phyloP scores from a whole-genome alignment of 2,888 invertebrate genomes.

The Drosophila anomalata region DNA sequence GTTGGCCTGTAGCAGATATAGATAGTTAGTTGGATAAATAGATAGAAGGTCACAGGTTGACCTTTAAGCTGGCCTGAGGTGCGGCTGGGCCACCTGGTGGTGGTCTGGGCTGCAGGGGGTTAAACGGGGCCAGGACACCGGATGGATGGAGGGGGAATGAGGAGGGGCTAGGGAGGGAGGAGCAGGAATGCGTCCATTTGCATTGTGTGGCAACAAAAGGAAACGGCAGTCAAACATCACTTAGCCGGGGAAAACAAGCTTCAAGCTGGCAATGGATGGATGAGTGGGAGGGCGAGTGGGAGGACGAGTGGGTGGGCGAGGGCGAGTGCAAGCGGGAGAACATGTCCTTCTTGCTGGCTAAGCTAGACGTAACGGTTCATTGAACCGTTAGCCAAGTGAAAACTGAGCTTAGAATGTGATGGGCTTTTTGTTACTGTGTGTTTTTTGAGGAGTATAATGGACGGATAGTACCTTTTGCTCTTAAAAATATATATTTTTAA shows the following conservation, averaged over 20 bases:
- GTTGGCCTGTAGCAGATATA: slow-evolving; percentile 10
- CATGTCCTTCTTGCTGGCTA: slow-evolving; percentile 51
- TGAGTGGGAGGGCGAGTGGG: background rate
- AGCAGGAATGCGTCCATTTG: slow-evolving; percentile 32
- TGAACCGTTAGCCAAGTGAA: slow-evolving; percentile 64
- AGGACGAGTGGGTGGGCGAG: background rate
- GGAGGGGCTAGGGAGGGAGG: background rate
- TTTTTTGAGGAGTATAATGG: background rate
- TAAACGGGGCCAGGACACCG: background rate
- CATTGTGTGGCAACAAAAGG: slow-evolving; percentile 50
- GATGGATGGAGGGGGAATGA: background rate
- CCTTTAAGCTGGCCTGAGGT: slow-evolving; percentile 60
- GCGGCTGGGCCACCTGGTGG: slow-evolving; percentile 33
- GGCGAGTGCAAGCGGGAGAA: slow-evolving; percentile 6
- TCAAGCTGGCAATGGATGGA: slow-evolving; percentile 24
- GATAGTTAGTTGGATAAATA: slow-evolving; percentile 39
- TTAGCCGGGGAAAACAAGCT: slow-evolving; percentile 43
- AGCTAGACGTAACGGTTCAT: slow-evolving; percentile 73
- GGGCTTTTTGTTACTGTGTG: slow-evolving; percentile 24
- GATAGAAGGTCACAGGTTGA: slow-evolving; percentile 68
- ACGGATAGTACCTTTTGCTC: too few species aligned
- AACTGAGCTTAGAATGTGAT: slow-evolving; percentile 41
- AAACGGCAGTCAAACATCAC: slow-evolving; percentile 52
- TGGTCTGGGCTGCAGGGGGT: slow-evolving; percentile 1
- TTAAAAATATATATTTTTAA: too few species aligned